phyloP scores from a whole-genome alignment of 1,140 invertebrate species.

The silkworm (Bombyx mori) region DNA sequence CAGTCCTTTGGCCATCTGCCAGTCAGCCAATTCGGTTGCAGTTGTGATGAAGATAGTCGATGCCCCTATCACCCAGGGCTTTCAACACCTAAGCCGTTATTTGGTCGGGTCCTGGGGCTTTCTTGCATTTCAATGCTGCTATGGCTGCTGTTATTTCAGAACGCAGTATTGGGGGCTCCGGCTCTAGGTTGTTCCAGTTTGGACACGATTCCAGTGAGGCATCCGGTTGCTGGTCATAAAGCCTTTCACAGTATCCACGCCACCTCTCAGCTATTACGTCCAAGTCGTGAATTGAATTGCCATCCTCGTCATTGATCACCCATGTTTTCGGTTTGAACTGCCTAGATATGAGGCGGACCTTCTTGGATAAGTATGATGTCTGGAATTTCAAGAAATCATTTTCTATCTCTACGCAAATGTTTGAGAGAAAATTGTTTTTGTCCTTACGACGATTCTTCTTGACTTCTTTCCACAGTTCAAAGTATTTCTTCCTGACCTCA shows the following conservation, averaged over 20 bases:
- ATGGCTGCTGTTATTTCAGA: constrained; percentile 6
- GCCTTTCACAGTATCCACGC: constrained; percentile 6
- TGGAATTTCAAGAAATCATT: constrained; percentile 7
- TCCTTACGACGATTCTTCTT: too few relatives aligned
- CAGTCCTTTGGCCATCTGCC: constrained; percentile 14
- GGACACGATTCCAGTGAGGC: neutral
- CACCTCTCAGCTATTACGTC: constrained; percentile 6
- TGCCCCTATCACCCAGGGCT: constrained; percentile 2
- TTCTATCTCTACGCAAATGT: constrained; percentile 9
- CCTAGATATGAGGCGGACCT: constrained; percentile 9
- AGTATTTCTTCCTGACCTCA: too few relatives aligned
- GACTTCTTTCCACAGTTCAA: too few relatives aligned
- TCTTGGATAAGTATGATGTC: constrained; percentile 12
- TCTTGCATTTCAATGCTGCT: neutral
- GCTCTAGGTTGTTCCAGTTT: neutral
- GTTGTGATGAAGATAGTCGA: neutral
- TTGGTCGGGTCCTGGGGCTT: constrained; percentile 7
- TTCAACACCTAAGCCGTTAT: constrained; percentile 7
- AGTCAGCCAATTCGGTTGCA: too few relatives aligned
- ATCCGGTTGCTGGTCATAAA: constrained; percentile 1
- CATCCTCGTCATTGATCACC: constrained; percentile 9
- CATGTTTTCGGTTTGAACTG: constrained; percentile 13
- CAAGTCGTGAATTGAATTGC: constrained; percentile 5
- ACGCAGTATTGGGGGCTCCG: constrained; percentile 6
- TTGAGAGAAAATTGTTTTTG: too few relatives aligned